Evolutionary conservation across 2,113 vertebrate species (phyloP), one percentile per base, ranked within the genome.

Genomic region (Melospiza melodia): DNA sequence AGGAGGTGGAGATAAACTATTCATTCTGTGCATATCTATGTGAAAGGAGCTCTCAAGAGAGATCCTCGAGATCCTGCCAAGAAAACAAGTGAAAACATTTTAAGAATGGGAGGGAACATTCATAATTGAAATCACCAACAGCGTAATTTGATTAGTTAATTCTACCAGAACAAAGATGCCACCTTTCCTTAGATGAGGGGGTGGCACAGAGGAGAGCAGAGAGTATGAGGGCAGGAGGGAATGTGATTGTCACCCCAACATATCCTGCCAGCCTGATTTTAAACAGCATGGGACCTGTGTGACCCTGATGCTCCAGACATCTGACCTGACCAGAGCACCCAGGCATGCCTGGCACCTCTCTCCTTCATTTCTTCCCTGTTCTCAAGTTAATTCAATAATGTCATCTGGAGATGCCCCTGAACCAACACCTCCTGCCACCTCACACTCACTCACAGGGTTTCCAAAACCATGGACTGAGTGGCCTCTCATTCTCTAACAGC

Each of bases 31-130:
- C 94, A 55, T 75, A 92, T 89, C 89, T 92, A 87, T 30, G 61
- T 79, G 84, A 95, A 87, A 84, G 28, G 76, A 94, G 76, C 69
- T 80, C 90, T 93, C 61, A 1, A 54, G 90, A 94, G 93, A 90
- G 44, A 90, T 90, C 57, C 58, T 81, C 43, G 27, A 69, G 61
- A 66, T 94, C 83, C 82, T 96, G 94, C 85, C 83, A 92, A 84
- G 87, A 94, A 93, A 96, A 96, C 73, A 88, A 95, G 79, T 68
- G 61, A 85, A 96, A 95, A 78, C 76, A 49, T 94, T 97, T 79
- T 86, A 86, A 92, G 90, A 95, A 94, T 81, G 65, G 71, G 82
- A 96, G 41, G 52, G 65, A 96, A 65, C 85, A 93, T 93, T 93
- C 75, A 92, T 93, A 96, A 96, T 78, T 95, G 87, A 96, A 95